Evolutionary conservation across 2,797 vertebrate genomes (phyloP).

Genomic region (Cossypha caffra): DNA sequence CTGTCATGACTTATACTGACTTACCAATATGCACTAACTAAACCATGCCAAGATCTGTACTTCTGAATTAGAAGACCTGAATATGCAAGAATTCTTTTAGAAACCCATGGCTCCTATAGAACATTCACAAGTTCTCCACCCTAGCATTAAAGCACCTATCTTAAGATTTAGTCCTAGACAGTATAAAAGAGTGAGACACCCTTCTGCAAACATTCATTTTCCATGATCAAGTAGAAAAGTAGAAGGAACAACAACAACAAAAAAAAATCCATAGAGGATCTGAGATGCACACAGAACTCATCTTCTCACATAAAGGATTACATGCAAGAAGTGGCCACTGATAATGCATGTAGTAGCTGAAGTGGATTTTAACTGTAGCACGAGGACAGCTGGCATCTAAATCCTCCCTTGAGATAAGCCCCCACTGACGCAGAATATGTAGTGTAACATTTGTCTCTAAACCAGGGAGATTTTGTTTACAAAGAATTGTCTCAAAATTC

Average conservation of each 20-base stretch:
- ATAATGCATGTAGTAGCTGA: not conserved
- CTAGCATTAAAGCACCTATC: not conserved
- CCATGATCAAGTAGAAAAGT: not conserved
- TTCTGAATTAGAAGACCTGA: not conserved
- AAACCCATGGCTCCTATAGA: not conserved
- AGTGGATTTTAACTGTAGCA: conserved; percentile 3
- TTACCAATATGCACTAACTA: not conserved
- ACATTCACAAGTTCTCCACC: not conserved
- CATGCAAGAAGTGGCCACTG: not conserved
- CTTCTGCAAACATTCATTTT: not conserved
- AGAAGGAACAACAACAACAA: not conserved
- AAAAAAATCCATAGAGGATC: not conserved
- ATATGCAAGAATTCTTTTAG: not conserved
- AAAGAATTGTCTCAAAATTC: not conserved
- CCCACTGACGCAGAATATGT: not conserved
- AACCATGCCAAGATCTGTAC: not conserved
- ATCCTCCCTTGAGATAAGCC: conserved; percentile 15
- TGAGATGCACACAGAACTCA: not conserved
- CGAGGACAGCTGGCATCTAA: not conserved
- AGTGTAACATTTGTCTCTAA: not conserved
- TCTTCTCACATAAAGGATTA: not conserved
- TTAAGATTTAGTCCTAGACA: not conserved
- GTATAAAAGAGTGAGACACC: not conserved
- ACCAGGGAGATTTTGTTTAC: not conserved
- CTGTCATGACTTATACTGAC: not conserved